Evolutionary conservation across 2,797 vertebrate genomes (phyloP).

Genomic region (Bufotes viridis): DNA sequence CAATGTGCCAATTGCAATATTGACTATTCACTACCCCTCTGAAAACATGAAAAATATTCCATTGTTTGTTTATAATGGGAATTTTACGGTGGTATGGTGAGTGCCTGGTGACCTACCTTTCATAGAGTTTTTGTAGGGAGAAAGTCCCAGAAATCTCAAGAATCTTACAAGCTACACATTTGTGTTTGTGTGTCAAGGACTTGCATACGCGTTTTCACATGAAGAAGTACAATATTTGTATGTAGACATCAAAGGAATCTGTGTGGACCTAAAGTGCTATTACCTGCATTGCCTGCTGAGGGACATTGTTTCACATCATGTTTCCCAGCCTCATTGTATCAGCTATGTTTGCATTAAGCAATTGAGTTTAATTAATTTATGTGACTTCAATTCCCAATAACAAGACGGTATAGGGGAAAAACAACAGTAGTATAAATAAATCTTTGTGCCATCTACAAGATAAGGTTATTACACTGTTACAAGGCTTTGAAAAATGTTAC

Average conservation of each 20-base stretch:
- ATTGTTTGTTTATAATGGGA: slow-evolving; percentile 69
- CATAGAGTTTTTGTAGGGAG: not conserved
- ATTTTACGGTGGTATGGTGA: not conserved
- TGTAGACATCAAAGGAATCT: slow-evolving; percentile 1
- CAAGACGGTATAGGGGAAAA: slow-evolving; percentile 46
- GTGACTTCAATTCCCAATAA: slow-evolving; percentile 53
- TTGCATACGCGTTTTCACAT: slow-evolving; percentile 27
- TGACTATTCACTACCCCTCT: not conserved
- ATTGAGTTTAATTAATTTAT: not conserved
- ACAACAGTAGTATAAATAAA: not conserved
- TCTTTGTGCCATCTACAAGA: not conserved
- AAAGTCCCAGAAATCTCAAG: not conserved
- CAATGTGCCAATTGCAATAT: slow-evolving; percentile 76
- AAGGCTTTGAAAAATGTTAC: not conserved
- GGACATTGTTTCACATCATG: slow-evolving; percentile 31
- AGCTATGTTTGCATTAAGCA: slow-evolving; percentile 24
- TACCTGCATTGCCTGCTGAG: slow-evolving; percentile 30
- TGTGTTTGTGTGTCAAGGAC: slow-evolving; percentile 4
- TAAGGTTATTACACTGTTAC: not conserved
- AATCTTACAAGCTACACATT: not conserved
- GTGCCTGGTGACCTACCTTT: not conserved
- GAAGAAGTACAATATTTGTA: slow-evolving; percentile 3
- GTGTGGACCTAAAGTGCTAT: not conserved
- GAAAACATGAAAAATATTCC: slow-evolving; percentile 56
- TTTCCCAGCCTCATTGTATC: slow-evolving; percentile 43